Percentiles rank a stretch among this genome's conserved stretches.
Conservation (phyloP, 2,113 vertebrate genomes). For the Eulacestoma nigropectus region DNA sequence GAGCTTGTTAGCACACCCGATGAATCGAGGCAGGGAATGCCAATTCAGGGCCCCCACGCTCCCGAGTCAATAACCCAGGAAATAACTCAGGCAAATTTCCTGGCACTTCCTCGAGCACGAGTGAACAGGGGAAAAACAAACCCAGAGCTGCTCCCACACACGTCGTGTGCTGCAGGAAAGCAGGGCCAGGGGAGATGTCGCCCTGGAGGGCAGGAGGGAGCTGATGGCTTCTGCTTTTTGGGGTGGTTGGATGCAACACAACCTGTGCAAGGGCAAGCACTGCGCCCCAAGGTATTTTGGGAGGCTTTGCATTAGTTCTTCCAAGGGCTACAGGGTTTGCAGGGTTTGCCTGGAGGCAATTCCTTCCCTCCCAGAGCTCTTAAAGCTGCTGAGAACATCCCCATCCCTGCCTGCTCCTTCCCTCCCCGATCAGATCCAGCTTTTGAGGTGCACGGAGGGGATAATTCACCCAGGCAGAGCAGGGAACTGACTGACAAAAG, state of each 20-base stretch:
- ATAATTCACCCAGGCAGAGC: not conserved
- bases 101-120: not conserved
- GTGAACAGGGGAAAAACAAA: not conserved
- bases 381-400: not conserved
- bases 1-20: not conserved
- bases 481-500: not conserved
- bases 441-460: not conserved
- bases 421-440: not conserved
- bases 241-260: not conserved
- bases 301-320: not conserved
- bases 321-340: not conserved
- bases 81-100: slow-evolving; percentile 17
- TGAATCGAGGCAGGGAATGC: not conserved
- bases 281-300: not conserved
- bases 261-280: not conserved
- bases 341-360: not conserved
- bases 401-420: not conserved
- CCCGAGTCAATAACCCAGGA: not conserved
- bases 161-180: fast-evolving
- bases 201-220: not conserved
- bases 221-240: fast-evolving
- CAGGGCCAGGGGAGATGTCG: not conserved
- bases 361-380: not conserved
- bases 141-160: not conserved
- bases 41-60: not conserved